Evolutionary conservation across 2,113 vertebrate genomes (phyloP).

Genomic region (Zeus faber): DNA sequence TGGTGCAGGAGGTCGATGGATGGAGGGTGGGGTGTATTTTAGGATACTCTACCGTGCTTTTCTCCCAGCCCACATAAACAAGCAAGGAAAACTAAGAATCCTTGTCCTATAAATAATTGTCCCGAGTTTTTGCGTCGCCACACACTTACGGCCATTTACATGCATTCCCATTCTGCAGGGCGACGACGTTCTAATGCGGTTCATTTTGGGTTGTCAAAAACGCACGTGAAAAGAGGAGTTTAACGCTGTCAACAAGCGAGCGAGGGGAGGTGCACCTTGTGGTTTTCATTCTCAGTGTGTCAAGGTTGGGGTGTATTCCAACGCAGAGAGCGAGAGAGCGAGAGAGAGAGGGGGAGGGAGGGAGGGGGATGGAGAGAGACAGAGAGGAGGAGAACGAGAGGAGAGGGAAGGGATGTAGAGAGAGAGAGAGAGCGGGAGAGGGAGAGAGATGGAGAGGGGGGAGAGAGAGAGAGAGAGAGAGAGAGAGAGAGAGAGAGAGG

Average conservation of each 20-base stretch:
- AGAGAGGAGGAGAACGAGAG: slow-evolving; percentile 20
- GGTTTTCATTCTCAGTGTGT: slow-evolving; percentile 69
- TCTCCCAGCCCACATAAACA: too few relatives aligned
- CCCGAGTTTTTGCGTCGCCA: too few relatives aligned
- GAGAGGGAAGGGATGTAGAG: neutral
- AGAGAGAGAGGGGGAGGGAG: neutral
- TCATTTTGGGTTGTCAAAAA: slow-evolving; percentile 61
- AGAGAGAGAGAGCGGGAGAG: slow-evolving; percentile 1
- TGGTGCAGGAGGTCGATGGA: too few relatives aligned
- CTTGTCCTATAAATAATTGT: too few relatives aligned
- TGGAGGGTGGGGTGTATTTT: too few relatives aligned
- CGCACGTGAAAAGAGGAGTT: slow-evolving; percentile 61
- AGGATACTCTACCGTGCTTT: too few relatives aligned
- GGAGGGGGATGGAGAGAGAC: slow-evolving; percentile 11
- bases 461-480: slow-evolving; percentile 50
- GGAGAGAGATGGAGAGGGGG: slow-evolving; percentile 41
- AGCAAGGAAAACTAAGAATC: too few relatives aligned
- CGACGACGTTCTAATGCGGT: slow-evolving; percentile 58
- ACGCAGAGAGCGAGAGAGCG: slow-evolving; percentile 14
- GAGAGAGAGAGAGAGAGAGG: slow-evolving; percentile 47
- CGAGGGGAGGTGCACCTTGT: slow-evolving; percentile 60
- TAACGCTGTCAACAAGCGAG: slow-evolving; percentile 67
- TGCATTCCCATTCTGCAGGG: too few relatives aligned
- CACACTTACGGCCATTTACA: too few relatives aligned
- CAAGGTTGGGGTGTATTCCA: slow-evolving; percentile 69